Evolutionary conservation across 2,797 vertebrate genomes (phyloP).

Genomic region (Acanthis flammea): DNA sequence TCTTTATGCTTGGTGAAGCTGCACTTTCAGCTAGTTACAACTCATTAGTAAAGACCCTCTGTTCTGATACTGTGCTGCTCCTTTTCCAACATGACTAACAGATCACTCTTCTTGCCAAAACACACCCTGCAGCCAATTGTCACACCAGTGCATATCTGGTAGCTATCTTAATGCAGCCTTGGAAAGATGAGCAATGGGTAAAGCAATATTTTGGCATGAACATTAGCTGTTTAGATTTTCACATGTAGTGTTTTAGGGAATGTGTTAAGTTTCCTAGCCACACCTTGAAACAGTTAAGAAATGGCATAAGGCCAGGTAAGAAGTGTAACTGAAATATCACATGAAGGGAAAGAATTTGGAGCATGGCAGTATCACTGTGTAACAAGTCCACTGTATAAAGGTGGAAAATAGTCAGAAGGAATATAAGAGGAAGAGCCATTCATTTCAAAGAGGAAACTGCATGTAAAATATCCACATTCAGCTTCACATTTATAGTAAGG

Average conservation of each 20-base stretch:
- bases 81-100: conserved; percentile 4
- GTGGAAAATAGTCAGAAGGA: conserved; percentile 16
- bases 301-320: conserved; percentile 30
- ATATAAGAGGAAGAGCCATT: background rate
- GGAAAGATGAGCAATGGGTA: background rate
- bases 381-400: background rate
- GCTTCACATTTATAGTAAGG: conserved; percentile 28
- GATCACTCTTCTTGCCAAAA: conserved; percentile 5
- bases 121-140: conserved; percentile 25
- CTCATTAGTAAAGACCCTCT: background rate
- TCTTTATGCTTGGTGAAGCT: background rate
- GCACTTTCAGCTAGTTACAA: background rate
- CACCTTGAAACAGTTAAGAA: conserved; percentile 26
- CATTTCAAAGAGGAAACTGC: conserved; percentile 40
- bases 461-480: conserved; percentile 23
- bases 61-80: background rate
- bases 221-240: conserved; percentile 24
- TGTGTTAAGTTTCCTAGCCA: background rate
- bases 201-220: conserved; percentile 9
- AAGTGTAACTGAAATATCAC: background rate
- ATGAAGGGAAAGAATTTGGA: background rate
- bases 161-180: background rate
- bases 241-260: background rate
- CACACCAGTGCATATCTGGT: background rate
- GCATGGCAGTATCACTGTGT: background rate